phyloP scores from a whole-genome alignment of 2,888 invertebrate species.

The Tyria jacobaeae region DNA sequence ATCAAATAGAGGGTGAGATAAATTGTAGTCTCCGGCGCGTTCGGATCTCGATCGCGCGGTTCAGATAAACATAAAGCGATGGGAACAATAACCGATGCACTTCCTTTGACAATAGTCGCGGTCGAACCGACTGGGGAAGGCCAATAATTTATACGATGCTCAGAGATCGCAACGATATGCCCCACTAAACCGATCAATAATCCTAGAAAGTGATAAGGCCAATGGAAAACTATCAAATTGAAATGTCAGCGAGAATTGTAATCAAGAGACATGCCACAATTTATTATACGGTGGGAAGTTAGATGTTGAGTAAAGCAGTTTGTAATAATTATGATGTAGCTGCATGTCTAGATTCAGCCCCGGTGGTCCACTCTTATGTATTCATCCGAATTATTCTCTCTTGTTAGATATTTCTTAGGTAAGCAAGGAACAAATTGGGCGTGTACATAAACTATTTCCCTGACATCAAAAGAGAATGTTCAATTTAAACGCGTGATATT shows the following conservation, averaged over 20 bases:
- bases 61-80: conserved; percentile 75
- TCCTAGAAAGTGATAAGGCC: conserved; percentile 75
- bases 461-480: conserved; percentile 20
- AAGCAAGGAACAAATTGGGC: conserved; percentile 27
- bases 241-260: conserved; percentile 75
- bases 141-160: conserved; percentile 72
- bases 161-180: conserved; percentile 76
- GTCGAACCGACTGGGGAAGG: conserved; percentile 46
- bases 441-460: conserved; percentile 29
- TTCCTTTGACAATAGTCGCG: conserved; percentile 79
- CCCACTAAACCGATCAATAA: conserved; percentile 79
- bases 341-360: conserved; percentile 54
- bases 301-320: conserved; percentile 47
- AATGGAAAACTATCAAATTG: conserved; percentile 74
- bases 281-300: conserved; percentile 58
- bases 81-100: conserved; percentile 84
- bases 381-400: conserved; percentile 45
- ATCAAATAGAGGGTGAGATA: conserved; percentile 74
- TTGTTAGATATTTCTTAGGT: conserved; percentile 27
- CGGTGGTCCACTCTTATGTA: conserved; percentile 57
- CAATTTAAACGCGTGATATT: conserved; percentile 38
- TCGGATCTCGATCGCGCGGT: conserved; percentile 66
- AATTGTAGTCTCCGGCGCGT: conserved; percentile 69
- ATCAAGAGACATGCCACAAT: conserved; percentile 62
- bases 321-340: conserved; percentile 59